phyloP scores from a whole-genome alignment of 2,888 invertebrate species.

The Erpobdella octoculata region DNA sequence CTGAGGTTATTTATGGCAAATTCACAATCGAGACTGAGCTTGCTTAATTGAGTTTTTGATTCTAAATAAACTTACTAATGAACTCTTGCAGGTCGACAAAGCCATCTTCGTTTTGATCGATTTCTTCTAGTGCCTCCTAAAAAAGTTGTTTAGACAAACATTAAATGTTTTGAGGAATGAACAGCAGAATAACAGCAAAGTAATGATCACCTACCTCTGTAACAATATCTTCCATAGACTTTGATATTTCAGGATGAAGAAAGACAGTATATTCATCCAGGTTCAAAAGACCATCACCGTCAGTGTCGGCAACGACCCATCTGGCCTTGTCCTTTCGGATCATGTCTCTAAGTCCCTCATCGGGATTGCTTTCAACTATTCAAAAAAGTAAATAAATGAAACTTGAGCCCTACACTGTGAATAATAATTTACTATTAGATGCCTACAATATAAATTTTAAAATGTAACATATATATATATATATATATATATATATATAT shows the following conservation, averaged over 20 bases:
- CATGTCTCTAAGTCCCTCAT: neutral
- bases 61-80: slow-evolving; percentile 8
- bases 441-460: too few relatives aligned
- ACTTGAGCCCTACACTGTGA: too few relatives aligned
- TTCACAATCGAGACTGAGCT: neutral
- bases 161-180: neutral
- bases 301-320: slow-evolving; percentile 54
- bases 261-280: slow-evolving; percentile 79
- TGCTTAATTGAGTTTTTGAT: neutral
- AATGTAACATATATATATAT: too few relatives aligned
- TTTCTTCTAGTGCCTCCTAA: slow-evolving; percentile 17
- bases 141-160: neutral
- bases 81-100: slow-evolving; percentile 13
- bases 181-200: slow-evolving; percentile 4
- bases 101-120: slow-evolving; percentile 18
- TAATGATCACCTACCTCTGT: slow-evolving; percentile 56
- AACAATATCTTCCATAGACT: slow-evolving; percentile 82
- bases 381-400: neutral
- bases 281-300: slow-evolving; percentile 73
- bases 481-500: too few relatives aligned
- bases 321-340: slow-evolving; percentile 69
- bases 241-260: slow-evolving; percentile 88
- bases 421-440: too few relatives aligned
- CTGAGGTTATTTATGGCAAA: neutral
- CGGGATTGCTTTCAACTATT: slow-evolving; percentile 13